A percentile compares a stretch with the other conserved stretches of the same genome.
These are phyloP conservation scores for Hormiphora californensis DNA, from an alignment of 37 sponge, comb jelly and placozoan species.

Conservation along the genomic window DNA sequence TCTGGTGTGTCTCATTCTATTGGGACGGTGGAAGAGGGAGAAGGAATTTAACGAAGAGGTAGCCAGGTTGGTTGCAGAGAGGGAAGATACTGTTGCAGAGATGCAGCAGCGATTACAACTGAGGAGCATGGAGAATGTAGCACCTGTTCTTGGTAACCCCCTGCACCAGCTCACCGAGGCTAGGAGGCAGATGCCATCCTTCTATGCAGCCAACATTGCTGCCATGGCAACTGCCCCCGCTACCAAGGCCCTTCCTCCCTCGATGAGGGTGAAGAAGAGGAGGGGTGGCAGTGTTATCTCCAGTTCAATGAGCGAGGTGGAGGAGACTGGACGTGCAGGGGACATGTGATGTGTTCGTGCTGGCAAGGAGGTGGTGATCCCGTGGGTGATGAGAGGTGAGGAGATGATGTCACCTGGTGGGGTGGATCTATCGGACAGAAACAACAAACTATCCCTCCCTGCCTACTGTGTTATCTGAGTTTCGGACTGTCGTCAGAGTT, in stretches of 20 bases:
- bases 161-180: constrained; percentile 12
- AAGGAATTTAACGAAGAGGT: background rate
- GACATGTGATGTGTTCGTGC: no score
- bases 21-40: background rate
- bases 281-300: constrained; percentile 24
- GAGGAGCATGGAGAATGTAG: constrained; percentile 8
- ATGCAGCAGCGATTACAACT: background rate
- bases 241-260: constrained; percentile 20
- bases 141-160: background rate
- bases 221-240: constrained; percentile 10
- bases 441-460: no score
- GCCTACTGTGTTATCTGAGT: no score
- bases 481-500: no score
- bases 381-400: no score
- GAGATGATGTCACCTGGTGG: no score
- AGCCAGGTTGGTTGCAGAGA: background rate
- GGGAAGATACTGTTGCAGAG: background rate
- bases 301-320: no score
- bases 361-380: no score
- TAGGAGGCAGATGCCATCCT: constrained; percentile 1
- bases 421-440: no score
- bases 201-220: constrained; percentile 42
- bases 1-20: background rate
- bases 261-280: background rate
- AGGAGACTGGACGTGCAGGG: no score